Evolutionary conservation across 2,113 vertebrate genomes (phyloP), one percentile per base, ranked within the genome.

Genomic region (Stegostoma tigrinum): DNA sequence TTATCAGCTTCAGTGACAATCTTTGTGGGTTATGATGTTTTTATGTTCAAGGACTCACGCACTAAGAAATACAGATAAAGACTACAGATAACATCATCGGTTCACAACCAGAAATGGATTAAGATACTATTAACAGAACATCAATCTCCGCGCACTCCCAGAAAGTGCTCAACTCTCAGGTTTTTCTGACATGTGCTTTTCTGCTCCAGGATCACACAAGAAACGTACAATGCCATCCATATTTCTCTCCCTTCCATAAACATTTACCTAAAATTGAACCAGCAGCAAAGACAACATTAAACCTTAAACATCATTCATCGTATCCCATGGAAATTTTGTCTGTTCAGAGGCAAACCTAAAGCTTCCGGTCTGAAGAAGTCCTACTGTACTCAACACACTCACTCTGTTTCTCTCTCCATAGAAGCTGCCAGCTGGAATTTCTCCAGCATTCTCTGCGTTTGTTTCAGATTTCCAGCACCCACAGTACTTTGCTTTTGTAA

Each of bases 21-120:
- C 1, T n/a, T 89, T 61, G 27, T 61, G 34, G 27, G 24, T 24
- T 94, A 68, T 21, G 23, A 45, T 45, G 8, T n/a, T 68, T 42
- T 45, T 68, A 94, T 24, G 23, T n/a, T 66, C 64, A 68, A 68
- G 23, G 66, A 42, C 19, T 42, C 91, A 68, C 19, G 68, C n/a
- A 70, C 30, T 94, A 42, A 64, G 55, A 64, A 42, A 55, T 52
- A 94, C n/a, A 67, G 66, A 38, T 38, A 24, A 67, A 94, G n/a
- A 68, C 38, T 14, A 38, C 21, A 68, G 34, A 23, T 68, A 42
- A 38, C 52, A 64, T 66, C 64, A 45, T 67, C 45, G n/a, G 68
- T 68, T 94, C 91, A 67, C 21, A 24, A 70, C 66, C 66, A 94
- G 34, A 93, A 12, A 94, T 68, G 91, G 66, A 94, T 68, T 94